Base-by-base conservation (phyloP, 2,113 vertebrate genomes). In the Brachyistius frenatus region DNA sequence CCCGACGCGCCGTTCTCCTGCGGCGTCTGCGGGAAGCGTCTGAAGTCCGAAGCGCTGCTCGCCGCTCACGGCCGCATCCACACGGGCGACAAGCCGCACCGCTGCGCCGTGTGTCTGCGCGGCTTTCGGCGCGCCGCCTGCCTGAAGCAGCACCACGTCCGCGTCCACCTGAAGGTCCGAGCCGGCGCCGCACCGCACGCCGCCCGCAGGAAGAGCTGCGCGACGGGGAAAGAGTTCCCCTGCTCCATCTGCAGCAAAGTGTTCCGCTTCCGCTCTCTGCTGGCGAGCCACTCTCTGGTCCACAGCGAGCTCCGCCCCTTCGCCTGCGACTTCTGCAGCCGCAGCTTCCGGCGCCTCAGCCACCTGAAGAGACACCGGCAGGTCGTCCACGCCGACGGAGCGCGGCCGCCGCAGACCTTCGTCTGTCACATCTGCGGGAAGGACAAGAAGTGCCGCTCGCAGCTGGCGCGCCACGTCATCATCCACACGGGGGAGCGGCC, bases 381-480 rank as follows among this genome's bases (percentile, higher is more conserved):
- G 52, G 89, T 85, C 0, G 89, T 93, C 3, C 91, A 93, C 13
- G 85, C 80, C 47, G 68, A 91, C 16, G 90, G 91, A 0, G 83
- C 75, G 0, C 83, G 85, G 0, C 62, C 4, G 9, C 80, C 81
- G 0, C 63, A 89, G 75, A 86, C 55, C 52, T 91, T 91, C 31
- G 0, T 93, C 30, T 91, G 91, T 33, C 79, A 84, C 52, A 67
- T 93, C 69, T 93, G 91, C 0, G 91, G 91, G 41, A 78, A 86
- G n/a, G 91, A 93, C 89, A 91, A 93, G 76, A 92, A 92, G 66
- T 93, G 88, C 44, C 88, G 88, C 77, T 93, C 91, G 4, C 89
- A 89, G 86, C 91, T 93, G 2, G 81, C 81, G 47, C 47, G 91
- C 0, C 91, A 93, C 16, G 60, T 86, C 54, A 85, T 93, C 75